Evolutionary conservation across 2,888 invertebrate species (phyloP), one percentile per base, ranked within the genome.

Genomic region (Zaprionus obscuricornis): DNA sequence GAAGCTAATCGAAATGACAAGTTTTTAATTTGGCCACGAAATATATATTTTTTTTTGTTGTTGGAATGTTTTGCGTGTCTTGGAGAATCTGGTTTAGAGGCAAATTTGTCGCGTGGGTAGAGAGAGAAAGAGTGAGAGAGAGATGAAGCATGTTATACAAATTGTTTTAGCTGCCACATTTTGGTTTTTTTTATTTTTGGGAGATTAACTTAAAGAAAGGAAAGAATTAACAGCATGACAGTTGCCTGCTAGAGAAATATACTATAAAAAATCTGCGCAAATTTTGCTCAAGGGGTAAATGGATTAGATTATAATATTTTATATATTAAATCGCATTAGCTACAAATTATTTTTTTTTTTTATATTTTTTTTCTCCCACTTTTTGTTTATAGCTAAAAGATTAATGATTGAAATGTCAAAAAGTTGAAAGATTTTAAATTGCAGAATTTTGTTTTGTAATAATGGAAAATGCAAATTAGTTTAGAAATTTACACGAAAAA

Each of bases 1-100:
- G 55, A 78, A 74, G 76, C 76, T 82, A 77, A 77, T 62, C 75
- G 64, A 58, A 74, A 78, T 74, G 82, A 82, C 82, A 82, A 78
- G 82, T 72, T 77, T 78, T 74, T 66, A 74, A 59, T 66, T 74
- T 74, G 46, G 47, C 56, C 55, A 59, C 47, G 51, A 57, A 65
- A 54, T 47, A 49, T 49, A 13, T 17, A n/a, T 51, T 13, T 26
- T 46, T 42, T 64, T 39, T 58, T 51, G 31, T 27, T 17, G 29
- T 13, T 14, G 46, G 51, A 33, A 22, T 59, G 37, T 49, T 40
- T 49, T 45, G 24, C 13, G 22, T 10, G 11, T 3, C 31, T 11
- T 46, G 54, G 49, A 14, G 37, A 64, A 50, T 59, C 65, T 49
- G 65, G 45, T 46, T 68, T 39, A 39, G 36, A 42, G 22, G 24